A percentile compares a stretch with the other conserved stretches of the same genome.
phyloP scores from a whole-genome alignment of 2,113 vertebrate genomes.

The Ctenodactylus gundi region DNA sequence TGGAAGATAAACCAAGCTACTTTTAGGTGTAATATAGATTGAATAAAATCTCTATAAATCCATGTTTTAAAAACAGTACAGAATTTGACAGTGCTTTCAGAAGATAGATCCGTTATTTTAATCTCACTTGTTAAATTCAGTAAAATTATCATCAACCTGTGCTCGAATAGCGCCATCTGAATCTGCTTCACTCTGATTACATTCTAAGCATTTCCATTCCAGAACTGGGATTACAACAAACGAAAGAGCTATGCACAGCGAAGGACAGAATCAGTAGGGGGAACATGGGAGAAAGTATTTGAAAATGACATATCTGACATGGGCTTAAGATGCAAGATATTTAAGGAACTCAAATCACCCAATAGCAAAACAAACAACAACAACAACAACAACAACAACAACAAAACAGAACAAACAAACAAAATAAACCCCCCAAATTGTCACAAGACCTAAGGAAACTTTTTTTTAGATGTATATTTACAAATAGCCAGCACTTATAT shows the following conservation, averaged over 20 bases:
- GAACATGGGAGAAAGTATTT: neutral
- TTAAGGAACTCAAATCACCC: neutral
- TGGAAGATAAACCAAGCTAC: slow-evolving; percentile 35
- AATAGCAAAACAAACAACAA: neutral
- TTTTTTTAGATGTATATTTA: neutral
- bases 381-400: neutral
- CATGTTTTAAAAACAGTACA: slow-evolving; percentile 11
- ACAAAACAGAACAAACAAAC: too few species aligned
- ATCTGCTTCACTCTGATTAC: slow-evolving; percentile 54
- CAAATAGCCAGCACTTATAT: neutral
- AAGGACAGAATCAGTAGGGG: neutral
- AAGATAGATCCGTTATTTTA: slow-evolving; percentile 59
- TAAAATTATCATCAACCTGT: slow-evolving; percentile 60
- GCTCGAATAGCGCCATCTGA: slow-evolving; percentile 62
- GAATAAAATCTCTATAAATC: slow-evolving; percentile 48
- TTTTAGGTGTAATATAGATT: neutral
- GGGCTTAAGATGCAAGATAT: neutral
- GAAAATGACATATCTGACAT: neutral
- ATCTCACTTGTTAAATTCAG: slow-evolving; percentile 67
- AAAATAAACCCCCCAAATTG: too few species aligned
- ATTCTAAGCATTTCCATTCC: slow-evolving; percentile 57
- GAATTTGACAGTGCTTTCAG: neutral
- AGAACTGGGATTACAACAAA: neutral
- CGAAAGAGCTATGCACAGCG: neutral
- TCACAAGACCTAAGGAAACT: neutral